These are phyloP conservation scores for Gambusia affinis DNA, from an alignment of 2,113 vertebrate genomes.

Conservation along the genomic window DNA sequence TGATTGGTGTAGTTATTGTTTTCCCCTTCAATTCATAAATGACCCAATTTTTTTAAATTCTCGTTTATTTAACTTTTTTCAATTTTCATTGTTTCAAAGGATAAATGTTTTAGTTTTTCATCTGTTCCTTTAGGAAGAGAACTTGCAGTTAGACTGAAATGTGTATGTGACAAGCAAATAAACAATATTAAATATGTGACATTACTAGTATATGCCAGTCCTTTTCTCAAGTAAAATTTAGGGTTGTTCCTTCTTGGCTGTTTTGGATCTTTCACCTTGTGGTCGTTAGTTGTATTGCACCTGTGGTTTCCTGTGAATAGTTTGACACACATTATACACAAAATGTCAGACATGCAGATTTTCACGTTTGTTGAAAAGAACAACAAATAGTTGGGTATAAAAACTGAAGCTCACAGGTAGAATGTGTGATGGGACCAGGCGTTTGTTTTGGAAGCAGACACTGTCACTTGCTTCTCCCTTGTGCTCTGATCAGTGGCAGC, in stretches of 20 bases:
- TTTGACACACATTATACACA: background rate
- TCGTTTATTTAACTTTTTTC: background rate
- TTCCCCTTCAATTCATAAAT: background rate
- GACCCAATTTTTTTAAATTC: no score
- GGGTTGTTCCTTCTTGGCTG: no score
- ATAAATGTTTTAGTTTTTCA: background rate
- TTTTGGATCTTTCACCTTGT: no score
- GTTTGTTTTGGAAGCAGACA: slow-evolving; percentile 33
- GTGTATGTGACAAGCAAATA: no score
- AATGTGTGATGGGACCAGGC: slow-evolving; percentile 33
- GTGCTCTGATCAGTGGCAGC: slow-evolving; percentile 47
- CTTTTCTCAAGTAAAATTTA: background rate
- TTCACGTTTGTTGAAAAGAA: background rate
- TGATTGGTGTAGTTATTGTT: background rate
- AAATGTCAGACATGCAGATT: background rate
- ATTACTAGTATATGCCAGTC: background rate
- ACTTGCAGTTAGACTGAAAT: background rate
- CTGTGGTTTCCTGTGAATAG: background rate
- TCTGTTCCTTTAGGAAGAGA: background rate
- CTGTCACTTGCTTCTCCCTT: slow-evolving; percentile 42
- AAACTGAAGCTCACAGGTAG: slow-evolving; percentile 10
- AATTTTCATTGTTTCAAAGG: background rate
- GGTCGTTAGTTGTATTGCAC: background rate
- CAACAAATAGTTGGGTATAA: slow-evolving; percentile 13
- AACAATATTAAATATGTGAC: no score